phyloP scores from a whole-genome alignment of 2,888 invertebrate species.

The Epirrita christyi region DNA sequence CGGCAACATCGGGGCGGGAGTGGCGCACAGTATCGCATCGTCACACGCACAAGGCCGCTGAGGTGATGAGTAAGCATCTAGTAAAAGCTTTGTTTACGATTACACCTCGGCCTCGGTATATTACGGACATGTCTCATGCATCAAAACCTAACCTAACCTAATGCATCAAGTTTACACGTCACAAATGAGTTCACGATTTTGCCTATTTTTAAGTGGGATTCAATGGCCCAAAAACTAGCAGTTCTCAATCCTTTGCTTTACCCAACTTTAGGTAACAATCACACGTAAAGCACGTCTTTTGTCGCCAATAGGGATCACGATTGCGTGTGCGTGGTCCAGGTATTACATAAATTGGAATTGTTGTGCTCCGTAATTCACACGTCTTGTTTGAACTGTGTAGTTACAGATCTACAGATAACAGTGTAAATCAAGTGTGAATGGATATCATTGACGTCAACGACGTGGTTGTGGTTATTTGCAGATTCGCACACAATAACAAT shows the following conservation, averaged over 20 bases:
- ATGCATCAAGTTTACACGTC: conserved; percentile 11
- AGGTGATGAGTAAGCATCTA: conserved; percentile 46
- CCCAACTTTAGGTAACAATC: not conserved
- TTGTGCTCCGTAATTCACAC: conserved; percentile 43
- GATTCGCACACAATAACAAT: not conserved
- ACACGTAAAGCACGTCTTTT: conserved; percentile 10
- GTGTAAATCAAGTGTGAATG: conserved; percentile 46
- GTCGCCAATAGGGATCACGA: conserved; percentile 45
- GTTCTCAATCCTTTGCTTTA: not conserved
- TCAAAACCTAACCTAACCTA: too few relatives aligned
- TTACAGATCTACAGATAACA: conserved; percentile 45
- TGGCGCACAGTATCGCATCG: conserved; percentile 52
- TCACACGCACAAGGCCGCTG: conserved; percentile 70
- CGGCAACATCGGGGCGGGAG: conserved; percentile 48
- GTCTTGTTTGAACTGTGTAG: conserved; percentile 29
- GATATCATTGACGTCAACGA: conserved; percentile 42
- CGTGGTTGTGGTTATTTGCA: conserved; percentile 8
- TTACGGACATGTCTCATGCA: conserved; percentile 46
- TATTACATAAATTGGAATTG: conserved; percentile 46
- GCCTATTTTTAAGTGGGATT: too few relatives aligned
- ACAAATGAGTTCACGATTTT: too few relatives aligned
- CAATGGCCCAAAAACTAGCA: not conserved
- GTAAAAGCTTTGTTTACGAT: conserved; percentile 53
- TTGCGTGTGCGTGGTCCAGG: conserved; percentile 38
- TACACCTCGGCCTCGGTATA: conserved; percentile 40